Evolutionary conservation across 2,797 vertebrate species (phyloP), one percentile per base, ranked within the genome.

Genomic region (Pteronotus mesoamericanus): DNA sequence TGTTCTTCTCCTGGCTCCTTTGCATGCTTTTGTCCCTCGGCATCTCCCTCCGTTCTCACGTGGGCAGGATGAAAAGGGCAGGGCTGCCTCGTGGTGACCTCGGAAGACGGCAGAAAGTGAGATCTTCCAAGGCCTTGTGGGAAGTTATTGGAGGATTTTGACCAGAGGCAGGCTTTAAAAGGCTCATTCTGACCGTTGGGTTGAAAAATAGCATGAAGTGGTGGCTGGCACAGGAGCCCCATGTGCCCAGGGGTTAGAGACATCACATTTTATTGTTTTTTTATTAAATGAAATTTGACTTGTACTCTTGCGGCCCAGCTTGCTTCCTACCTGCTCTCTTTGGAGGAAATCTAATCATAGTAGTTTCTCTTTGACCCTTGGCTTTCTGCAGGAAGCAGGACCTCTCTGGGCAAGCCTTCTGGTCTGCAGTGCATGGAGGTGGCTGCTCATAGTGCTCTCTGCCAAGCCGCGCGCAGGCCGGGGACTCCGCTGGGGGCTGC

Each of bases 351-450:
- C 12, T 11, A 29, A 37, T 79, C 66, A 75, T 5, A 82, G 48
- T 39, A 19, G 26, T 86, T 77, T 48, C 29, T 89, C 6, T 80
- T 74, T 86, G 19, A 22, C 42, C 32, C 5, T 44, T 86, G 19
- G 1, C 19, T 1, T 39, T 77, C 12, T 78, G 37, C 37, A 82
- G 26, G 51, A 22, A 8, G 24, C n/a, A 37, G 51, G 19, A 59
- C 39, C 15, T 22, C 34, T 32, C 22, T 11, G 3, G 85, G 18
- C 34, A 34, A 29, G 34, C 32, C 68, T 51, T 68, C 48, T 3
- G 9, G 3, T 6, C 15, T 15, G 2, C 19, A 2, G 24, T 18
- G 9, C 1, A 0, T 0, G 42, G 48, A 21, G 32, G 3, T 4
- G 9, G 51, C 48, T 32, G 22, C 32, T 51, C 44, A 22, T 24